Percentiles rank a stretch among this genome's conserved stretches.
phyloP scores from a whole-genome alignment of 2,797 vertebrate species.

The Synaphobranchus kaupii region DNA sequence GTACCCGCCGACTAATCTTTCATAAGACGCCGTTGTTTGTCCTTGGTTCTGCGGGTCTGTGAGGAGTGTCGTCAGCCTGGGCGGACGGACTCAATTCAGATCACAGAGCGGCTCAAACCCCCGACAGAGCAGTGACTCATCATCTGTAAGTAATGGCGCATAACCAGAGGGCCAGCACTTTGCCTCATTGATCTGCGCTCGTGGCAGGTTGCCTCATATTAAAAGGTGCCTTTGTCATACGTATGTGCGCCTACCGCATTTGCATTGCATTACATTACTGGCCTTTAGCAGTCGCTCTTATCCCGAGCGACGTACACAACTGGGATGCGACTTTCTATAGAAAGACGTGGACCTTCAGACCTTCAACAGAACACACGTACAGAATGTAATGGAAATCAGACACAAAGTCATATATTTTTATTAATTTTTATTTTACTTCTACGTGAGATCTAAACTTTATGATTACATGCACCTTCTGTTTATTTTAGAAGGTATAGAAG shows the following conservation, averaged over 20 bases:
- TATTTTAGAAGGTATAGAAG: background rate
- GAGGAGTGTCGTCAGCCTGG: background rate
- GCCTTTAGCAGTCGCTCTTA: too few species aligned
- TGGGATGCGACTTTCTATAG: background rate
- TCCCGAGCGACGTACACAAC: too few species aligned
- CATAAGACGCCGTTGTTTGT: background rate
- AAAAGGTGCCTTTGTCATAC: too few species aligned
- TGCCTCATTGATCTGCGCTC: constrained; percentile 10
- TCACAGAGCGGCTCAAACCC: background rate
- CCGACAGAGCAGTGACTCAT: constrained; percentile 45
- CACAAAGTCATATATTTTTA: background rate
- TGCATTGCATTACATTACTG: too few species aligned
- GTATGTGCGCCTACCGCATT: too few species aligned
- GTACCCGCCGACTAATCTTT: background rate
- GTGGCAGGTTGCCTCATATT: too few species aligned
- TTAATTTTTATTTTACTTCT: background rate
- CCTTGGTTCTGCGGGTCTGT: background rate
- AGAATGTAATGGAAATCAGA: background rate
- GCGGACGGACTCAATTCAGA: background rate
- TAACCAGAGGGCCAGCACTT: constrained; percentile 11
- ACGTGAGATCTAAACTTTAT: background rate
- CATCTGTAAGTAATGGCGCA: constrained; percentile 20
- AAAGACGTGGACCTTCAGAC: background rate
- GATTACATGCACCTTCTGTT: background rate
- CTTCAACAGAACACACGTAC: background rate